Evolutionary conservation across 1,140 invertebrate genomes (phyloP), one percentile per base, ranked within the genome.

Genomic region (Homarus americanus): DNA sequence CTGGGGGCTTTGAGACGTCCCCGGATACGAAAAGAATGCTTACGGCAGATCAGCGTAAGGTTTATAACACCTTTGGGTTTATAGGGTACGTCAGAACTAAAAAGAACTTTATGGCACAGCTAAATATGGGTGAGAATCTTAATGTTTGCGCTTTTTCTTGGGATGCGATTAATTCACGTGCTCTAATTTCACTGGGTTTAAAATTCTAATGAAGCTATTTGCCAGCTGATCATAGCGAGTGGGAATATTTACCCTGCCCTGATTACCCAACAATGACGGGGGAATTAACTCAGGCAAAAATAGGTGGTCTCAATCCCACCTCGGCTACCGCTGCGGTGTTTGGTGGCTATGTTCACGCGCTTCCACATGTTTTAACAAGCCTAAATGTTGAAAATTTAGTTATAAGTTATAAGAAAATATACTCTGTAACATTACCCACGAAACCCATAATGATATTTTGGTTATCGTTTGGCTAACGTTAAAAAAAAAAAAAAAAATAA

Each of bases 181-280:
- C 80, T 90, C 88, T 90, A 90, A 90, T 90, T 90, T 90, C 88
- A 82, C 80, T 76, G 63, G 88, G 88, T 90, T 90, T 90, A 90
- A 90, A 90, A 90, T 90, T 90, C 88, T 90, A 90, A 90, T 90
- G 88, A 90, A 90, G 80, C 82, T 83, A 90, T 90, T 83, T 83
- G 88, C 80, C 79, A 75, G 80, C 69, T 75, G 79, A 83, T 78
- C 88, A 83, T 63, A 76, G 80, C 80, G 73, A 83, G 82, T 53
- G 63, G 80, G 80, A 41, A 76, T 90, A 76, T 90, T 90, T 90
- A 83, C 66, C 82, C 88, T 41, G n/a, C 72, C 69, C 75, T 83
- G 80, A 90, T 83, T 90, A 90, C 88, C 88, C 58, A 76, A 90
- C 88, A 90, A 90, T 90, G 88, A 83, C 38, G 66, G 63, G n/a